Base-by-base conservation (phyloP, 2,888 invertebrate genomes). In the Drosophila acutilabella region DNA sequence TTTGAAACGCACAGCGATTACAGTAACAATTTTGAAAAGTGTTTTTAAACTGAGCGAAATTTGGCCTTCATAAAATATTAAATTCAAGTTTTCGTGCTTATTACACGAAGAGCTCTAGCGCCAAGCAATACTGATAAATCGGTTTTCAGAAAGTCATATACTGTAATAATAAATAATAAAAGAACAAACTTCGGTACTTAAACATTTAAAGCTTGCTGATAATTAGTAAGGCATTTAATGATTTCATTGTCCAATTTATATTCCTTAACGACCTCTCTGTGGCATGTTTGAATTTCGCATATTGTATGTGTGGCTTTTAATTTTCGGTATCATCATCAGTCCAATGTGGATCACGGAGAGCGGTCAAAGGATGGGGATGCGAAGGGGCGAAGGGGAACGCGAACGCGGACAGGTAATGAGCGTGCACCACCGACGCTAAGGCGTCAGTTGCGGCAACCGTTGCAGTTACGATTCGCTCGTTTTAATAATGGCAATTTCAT, bases 231-330 rank as follows among this genome's bases (percentile, higher is more conserved):
- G 74, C 69, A 71, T 83, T 89, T 90, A 91, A 91, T 91, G 85
- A 89, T 90, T 90, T 91, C 86, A 91, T 91, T 91, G 89, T 88
- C 85, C 88, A 89, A 86, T 91, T 90, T 90, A 90, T 90, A 80
- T 80, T 77, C 81, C 71, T 84, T 90, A 90, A 90, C 90, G 85
- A 89, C 83, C 86, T 76, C 74, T 71, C 67, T 69, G 62, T 40
- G 61, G 42, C 68, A 64, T 65, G 70, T 77, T 68, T 68, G 74
- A 74, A 56, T 45, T 74, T 54, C 66, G 57, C 23, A 61, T 66
- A 62, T 74, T 48, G 56, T 59, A 70, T 61, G 65, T 74, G 70
- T 58, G 70, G 74, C 74, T 73, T 74, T 74, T 74, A 74, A 74
- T 73, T 73, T 73, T 74, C 65, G 74, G 70, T 57, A 53, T 74